Percentiles rank a stretch among this genome's conserved stretches.
These are phyloP conservation scores for Eupithecia dodoneata DNA, from an alignment of 2,888 invertebrate genomes.

Conservation along the genomic window DNA sequence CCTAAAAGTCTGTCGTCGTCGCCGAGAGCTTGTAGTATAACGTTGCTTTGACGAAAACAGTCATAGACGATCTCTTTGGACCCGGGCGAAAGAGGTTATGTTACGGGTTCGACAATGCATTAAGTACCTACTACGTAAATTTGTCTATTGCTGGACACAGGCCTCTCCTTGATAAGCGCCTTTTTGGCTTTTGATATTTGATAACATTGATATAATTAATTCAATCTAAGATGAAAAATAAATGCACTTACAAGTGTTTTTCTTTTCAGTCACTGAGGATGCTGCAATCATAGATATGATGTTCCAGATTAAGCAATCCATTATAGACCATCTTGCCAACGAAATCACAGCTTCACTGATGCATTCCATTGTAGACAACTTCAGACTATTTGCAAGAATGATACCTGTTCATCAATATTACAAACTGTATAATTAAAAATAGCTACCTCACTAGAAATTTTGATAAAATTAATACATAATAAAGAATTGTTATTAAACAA, in stretches of 20 bases:
- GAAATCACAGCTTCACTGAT: slow-evolving; percentile 73
- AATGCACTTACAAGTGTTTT: neutral
- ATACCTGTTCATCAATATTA: slow-evolving; percentile 74
- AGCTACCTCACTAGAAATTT: neutral
- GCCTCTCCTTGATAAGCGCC: too few species aligned
- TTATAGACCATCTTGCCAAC: slow-evolving; percentile 71
- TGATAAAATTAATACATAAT: neutral
- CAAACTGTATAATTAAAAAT: slow-evolving; percentile 54
- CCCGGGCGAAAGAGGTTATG: too few species aligned
- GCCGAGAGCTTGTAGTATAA: too few species aligned
- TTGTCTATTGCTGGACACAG: too few species aligned
- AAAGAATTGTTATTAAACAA: neutral
- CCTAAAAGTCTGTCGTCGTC: too few species aligned
- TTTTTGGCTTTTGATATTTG: too few species aligned
- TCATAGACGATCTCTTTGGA: too few species aligned
- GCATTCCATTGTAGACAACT: slow-evolving; percentile 74
- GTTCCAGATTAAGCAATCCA: slow-evolving; percentile 55
- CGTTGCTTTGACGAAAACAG: too few species aligned
- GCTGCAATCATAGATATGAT: slow-evolving; percentile 58
- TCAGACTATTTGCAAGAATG: slow-evolving; percentile 67
- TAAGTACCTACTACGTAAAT: too few species aligned
- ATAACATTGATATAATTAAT: too few species aligned
- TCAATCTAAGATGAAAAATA: neutral
- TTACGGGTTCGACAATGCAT: too few species aligned
- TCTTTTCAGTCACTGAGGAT: slow-evolving; percentile 55